A percentile compares a stretch with the other conserved stretches of the same genome.
phyloP scores from a whole-genome alignment of 2,888 invertebrate genomes.

The Autographa pulchrina region DNA sequence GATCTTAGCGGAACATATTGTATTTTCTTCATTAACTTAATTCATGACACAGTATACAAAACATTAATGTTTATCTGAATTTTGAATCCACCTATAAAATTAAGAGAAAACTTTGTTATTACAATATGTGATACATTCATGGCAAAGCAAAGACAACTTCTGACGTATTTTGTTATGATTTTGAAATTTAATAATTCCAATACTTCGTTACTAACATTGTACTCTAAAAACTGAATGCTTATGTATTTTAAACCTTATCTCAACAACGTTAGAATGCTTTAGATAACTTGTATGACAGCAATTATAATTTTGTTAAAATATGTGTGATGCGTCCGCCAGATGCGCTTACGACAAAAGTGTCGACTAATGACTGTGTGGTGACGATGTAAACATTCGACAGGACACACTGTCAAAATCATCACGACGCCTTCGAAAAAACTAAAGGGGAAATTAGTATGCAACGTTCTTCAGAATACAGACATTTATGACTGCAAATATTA shows the following conservation, averaged over 20 bases:
- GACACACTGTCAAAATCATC: slow-evolving; percentile 82
- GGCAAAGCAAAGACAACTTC: slow-evolving; percentile 57
- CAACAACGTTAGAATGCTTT: background rate
- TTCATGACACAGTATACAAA: too few relatives aligned
- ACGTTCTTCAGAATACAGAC: slow-evolving; percentile 58
- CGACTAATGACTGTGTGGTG: slow-evolving; percentile 86
- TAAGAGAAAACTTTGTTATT: slow-evolving; percentile 19
- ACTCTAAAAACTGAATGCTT: background rate
- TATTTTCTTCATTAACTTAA: too few relatives aligned
- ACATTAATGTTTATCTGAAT: too few relatives aligned
- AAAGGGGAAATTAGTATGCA: slow-evolving; percentile 66
- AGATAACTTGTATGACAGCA: background rate
- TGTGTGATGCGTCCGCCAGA: slow-evolving; percentile 78
- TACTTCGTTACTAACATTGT: slow-evolving; percentile 45
- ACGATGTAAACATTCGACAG: slow-evolving; percentile 86
- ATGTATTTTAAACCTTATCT: slow-evolving; percentile 14
- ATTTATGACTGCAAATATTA: slow-evolving; percentile 23
- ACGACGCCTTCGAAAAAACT: slow-evolving; percentile 70
- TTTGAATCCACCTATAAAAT: background rate
- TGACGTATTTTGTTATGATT: slow-evolving; percentile 67
- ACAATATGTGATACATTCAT: slow-evolving; percentile 52
- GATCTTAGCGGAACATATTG: too few relatives aligned
- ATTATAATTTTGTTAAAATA: slow-evolving; percentile 29
- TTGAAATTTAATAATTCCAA: slow-evolving; percentile 76
- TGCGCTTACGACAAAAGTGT: slow-evolving; percentile 77